Conservation (phyloP, 2,888 invertebrate species). For the Rotaria macrura region DNA sequence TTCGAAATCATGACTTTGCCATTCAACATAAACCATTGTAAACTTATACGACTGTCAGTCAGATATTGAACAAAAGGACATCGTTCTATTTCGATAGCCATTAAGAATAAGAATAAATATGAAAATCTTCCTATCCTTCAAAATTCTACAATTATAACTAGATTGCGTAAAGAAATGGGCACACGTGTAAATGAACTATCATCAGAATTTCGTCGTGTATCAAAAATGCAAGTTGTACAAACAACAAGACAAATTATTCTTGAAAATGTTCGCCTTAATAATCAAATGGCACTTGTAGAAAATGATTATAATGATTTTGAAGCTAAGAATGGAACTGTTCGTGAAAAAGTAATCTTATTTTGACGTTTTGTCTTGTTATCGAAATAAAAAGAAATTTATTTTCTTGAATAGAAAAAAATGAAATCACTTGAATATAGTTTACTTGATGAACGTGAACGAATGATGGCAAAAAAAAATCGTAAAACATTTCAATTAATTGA, state of each 20-base stretch:
- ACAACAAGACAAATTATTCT: conserved; percentile 13
- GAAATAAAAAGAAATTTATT: no score
- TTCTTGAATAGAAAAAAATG: background rate
- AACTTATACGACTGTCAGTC: no score
- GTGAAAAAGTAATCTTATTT: background rate
- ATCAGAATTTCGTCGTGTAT: conserved; percentile 4
- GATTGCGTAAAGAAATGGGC: conserved; percentile 8
- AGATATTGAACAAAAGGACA: no score
- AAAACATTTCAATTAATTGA: conserved; percentile 12
- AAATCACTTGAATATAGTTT: background rate
- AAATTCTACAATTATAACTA: background rate
- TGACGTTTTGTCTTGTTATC: no score
- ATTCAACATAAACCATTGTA: no score
- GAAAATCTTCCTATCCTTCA: no score
- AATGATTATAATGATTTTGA: background rate
- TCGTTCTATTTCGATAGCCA: no score
- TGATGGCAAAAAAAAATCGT: background rate
- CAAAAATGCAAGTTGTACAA: conserved; percentile 21
- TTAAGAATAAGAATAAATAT: no score
- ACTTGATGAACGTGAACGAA: conserved; percentile 19
- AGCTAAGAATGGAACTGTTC: background rate
- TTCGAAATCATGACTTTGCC: no score
- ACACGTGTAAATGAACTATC: background rate
- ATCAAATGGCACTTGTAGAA: conserved; percentile 3
- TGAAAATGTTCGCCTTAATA: conserved; percentile 6